These are phyloP conservation scores for Tipula lateralis DNA, from an alignment of 2,888 invertebrate genomes.

Conservation along the genomic window DNA sequence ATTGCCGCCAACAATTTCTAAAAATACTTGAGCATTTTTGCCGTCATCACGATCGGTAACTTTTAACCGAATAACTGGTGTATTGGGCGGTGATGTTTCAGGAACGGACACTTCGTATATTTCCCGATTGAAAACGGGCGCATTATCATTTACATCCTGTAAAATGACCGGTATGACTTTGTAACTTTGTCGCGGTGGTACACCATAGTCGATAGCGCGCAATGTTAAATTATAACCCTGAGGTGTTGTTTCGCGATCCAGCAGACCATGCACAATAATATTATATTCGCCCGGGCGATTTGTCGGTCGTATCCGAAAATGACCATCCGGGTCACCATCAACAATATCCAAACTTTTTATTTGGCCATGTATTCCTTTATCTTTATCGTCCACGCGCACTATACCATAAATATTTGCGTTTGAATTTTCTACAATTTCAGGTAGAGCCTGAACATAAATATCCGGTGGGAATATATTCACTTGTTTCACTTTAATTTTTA, in stretches of 20 bases:
- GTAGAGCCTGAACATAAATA: slow-evolving; percentile 72
- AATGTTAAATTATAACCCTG: slow-evolving; percentile 84
- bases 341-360: slow-evolving; percentile 77
- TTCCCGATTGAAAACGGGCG: slow-evolving; percentile 80
- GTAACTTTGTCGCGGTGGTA: slow-evolving; percentile 71
- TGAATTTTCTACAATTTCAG: slow-evolving; percentile 74
- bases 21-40: slow-evolving; percentile 74
- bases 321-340: slow-evolving; percentile 84
- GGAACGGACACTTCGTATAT: slow-evolving; percentile 82
- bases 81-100: slow-evolving; percentile 83
- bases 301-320: slow-evolving; percentile 70
- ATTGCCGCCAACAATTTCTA: slow-evolving; percentile 89
- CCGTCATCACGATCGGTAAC: slow-evolving; percentile 82
- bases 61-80: slow-evolving; percentile 80
- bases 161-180: slow-evolving; percentile 76
- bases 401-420: slow-evolving; percentile 85
- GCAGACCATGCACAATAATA: slow-evolving; percentile 69
- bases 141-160: slow-evolving; percentile 76
- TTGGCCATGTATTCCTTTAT: slow-evolving; percentile 78
- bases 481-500: slow-evolving; percentile 70
- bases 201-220: slow-evolving; percentile 77
- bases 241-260: slow-evolving; percentile 73
- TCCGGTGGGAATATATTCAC: slow-evolving; percentile 85
- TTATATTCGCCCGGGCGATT: slow-evolving; percentile 66
- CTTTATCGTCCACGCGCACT: slow-evolving; percentile 76